A percentile compares a stretch with the other conserved stretches of the same genome.
phyloP scores from a whole-genome alignment of 2,113 vertebrate genomes.

The Thalassarche chlororhynchos region DNA sequence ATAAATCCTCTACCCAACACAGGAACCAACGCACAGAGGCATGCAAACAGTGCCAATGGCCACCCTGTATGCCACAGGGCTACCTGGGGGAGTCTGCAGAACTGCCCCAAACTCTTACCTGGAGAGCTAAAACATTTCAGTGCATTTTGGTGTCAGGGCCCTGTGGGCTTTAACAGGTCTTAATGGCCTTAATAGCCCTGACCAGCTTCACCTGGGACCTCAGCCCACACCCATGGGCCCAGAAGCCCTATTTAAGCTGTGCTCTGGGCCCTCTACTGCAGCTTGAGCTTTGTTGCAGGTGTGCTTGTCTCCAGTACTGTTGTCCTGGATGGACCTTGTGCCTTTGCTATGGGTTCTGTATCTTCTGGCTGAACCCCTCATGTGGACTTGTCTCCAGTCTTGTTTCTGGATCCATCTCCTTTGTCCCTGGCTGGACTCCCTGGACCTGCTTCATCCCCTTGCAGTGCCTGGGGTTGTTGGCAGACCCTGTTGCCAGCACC shows the following conservation, averaged over 20 bases:
- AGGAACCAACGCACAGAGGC: neutral
- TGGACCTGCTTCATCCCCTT: accelerated
- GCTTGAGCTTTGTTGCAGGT: accelerated
- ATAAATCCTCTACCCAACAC: too few species aligned
- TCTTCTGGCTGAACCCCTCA: accelerated
- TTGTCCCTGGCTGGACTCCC: neutral
- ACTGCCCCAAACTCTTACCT: too few species aligned
- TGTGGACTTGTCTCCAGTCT: neutral
- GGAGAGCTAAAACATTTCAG: neutral
- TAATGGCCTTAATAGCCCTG: neutral
- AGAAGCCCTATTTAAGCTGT: neutral
- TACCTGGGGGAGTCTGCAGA: too few species aligned
- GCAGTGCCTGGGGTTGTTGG: neutral
- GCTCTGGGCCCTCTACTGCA: accelerated
- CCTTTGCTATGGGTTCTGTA: neutral
- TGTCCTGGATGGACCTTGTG: accelerated
- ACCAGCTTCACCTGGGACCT: neutral
- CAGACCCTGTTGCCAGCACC: neutral
- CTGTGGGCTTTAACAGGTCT: neutral
- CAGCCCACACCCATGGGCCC: neutral
- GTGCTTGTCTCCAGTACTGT: accelerated
- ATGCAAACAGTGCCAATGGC: accelerated
- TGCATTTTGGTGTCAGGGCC: neutral
- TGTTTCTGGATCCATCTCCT: neutral
- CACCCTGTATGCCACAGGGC: accelerated